Base-by-base conservation (phyloP, 1,140 invertebrate species). In the Ephestia elutella region DNA sequence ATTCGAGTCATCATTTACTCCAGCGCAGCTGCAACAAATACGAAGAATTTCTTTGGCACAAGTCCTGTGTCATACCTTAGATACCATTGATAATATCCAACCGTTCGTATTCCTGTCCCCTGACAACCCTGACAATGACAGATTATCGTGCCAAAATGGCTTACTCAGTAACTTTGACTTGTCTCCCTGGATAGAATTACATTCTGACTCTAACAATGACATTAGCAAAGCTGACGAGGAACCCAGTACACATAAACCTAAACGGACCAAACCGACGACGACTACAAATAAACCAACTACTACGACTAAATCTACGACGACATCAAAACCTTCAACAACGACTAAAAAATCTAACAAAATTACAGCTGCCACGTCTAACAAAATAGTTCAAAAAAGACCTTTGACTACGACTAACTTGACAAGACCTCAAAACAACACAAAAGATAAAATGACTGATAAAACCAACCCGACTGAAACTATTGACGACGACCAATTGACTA, bases 1-100 rank as follows among this genome's bases (percentile, higher is more conserved):
- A 9, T 90, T 92, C 21, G 92, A 93, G 57, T 94, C 91, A 20
- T 93, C 93, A 0, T 96, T 97, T 66, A 96, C 92, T 0, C 90
- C 91, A 59, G 92, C 92, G n/a, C 98, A 99, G 86, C 80, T 99
- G 9, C 91, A 94, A 60, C 94, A 98, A 78, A 94, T 99, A 17
- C 90, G 95, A 50, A 92, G 93, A 57, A 91, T 94, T 0, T 94
- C 92, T 28, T 87, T 99, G 15, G 93, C 96, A 0, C 92, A 96
- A 71, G 91, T 99, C 0, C 88, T 99, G 0, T 99, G 98, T 76
- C 92, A 94, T 58, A 97, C 96, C 19, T 90, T 93, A 63, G 93
- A 95, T 57, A 92, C 91, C 20, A 92, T 94, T 21, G 92, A 96
- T 28, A 92, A 86, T 7, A 80, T 94, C 19, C 93, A 94, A 76